Evolutionary conservation across 2,888 invertebrate genomes (phyloP), one percentile per base, ranked within the genome.

Genomic region (Diadegma fenestrale): DNA sequence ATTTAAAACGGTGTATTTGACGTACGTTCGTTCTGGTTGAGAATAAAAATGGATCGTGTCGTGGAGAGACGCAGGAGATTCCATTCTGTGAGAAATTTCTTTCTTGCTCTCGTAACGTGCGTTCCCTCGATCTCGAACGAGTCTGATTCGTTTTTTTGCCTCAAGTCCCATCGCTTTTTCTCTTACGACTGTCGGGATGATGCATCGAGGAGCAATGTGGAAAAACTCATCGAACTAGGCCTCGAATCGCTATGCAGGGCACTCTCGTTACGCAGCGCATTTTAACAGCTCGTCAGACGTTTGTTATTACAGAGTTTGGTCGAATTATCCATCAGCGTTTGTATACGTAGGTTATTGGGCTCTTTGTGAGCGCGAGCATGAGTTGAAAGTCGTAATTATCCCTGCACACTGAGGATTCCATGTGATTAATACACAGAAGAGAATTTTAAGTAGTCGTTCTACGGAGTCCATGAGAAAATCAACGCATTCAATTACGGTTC

Each of bases 1-100:
- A 58, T 26, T 58, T 54, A 12, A 3, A 54, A 33, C 33, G 33
- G 33, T 2, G 5, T 33, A 33, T 33, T 37, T 10, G 37, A 37
- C 3, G 5, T n/a, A n/a, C n/a, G n/a, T 33, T 33, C 33, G 33
- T 33, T 33, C 33, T 33, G 33, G 4, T 45, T 58, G 64, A 30
- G 10, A 45, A 58, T 19, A 45, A 61, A 69, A 61, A 78, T 14
- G 61, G 61, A 45, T 45, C 63, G 45, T 19, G 30, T 12, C 19
- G 51, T 22, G 7, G 41, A 22, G 51, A 19, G 4, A 37, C 37
- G 33, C 33, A 33, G 72, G 88, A 87, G 86, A 89, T 89, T 89
- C 81, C 88, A 80, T 68, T 87, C 90, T 92, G 92, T 92, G 92
- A 92, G 92, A 92, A 92, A 89, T 89, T 89, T 48, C 64, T 37